Percentiles rank a stretch among this genome's conserved stretches.
Conservation (phyloP, 1,140 invertebrate genomes). For the Subanguina moxae region DNA sequence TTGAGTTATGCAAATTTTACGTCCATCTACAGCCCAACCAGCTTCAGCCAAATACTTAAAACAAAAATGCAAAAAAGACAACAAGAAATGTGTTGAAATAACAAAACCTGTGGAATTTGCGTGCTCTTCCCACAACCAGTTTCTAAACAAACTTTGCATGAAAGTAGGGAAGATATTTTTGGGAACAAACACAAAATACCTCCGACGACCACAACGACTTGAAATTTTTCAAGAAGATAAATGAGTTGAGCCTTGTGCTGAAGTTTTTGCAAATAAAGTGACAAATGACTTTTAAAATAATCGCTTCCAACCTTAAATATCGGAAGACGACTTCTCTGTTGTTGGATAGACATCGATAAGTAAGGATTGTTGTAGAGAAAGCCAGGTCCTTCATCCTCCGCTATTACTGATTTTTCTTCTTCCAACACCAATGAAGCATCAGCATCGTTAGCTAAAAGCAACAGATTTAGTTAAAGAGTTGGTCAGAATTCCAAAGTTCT, state of each 20-base stretch:
- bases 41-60: constrained; percentile 80
- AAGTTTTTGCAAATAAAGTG: constrained; percentile 12
- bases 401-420: constrained; percentile 7
- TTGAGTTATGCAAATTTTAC: constrained; percentile 79
- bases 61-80: not conserved
- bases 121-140: constrained; percentile 93
- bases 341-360: constrained; percentile 53
- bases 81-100: constrained; percentile 7
- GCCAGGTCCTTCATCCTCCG: not conserved
- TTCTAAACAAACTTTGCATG: constrained; percentile 66
- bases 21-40: constrained; percentile 71
- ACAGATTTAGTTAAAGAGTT: no score
- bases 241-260: constrained; percentile 54
- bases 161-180: constrained; percentile 60
- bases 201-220: constrained; percentile 69
- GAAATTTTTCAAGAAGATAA: constrained; percentile 51
- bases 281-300: constrained; percentile 1
- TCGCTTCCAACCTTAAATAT: constrained; percentile 47
- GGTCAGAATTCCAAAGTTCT: no score
- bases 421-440: constrained; percentile 16
- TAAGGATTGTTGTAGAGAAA: constrained; percentile 53
- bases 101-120: constrained; percentile 78
- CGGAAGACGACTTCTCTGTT: constrained; percentile 51
- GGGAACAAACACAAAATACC: constrained; percentile 61
- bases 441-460: constrained; percentile 23